phyloP scores from a whole-genome alignment of 2,888 invertebrate species.

The Physocephala rufipes region DNA sequence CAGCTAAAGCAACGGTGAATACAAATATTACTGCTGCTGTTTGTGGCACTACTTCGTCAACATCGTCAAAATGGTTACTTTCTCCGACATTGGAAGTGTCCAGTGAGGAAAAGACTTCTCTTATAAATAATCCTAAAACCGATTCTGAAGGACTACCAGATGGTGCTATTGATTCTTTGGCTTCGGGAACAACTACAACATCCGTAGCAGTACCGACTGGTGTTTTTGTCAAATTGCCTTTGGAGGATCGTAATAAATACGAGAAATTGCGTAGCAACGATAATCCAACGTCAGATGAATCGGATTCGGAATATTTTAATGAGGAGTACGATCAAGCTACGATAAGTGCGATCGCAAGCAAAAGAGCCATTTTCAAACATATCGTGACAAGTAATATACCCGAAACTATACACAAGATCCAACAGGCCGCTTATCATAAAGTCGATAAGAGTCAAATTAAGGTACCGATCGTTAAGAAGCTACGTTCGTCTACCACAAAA shows the following conservation, averaged over 20 bases:
- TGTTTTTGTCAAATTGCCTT: slow-evolving; percentile 71
- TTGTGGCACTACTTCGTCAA: slow-evolving; percentile 56
- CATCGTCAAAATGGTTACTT: slow-evolving; percentile 64
- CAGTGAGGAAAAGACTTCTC: slow-evolving; percentile 63
- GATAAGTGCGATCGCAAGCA: slow-evolving; percentile 49
- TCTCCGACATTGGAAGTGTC: slow-evolving; percentile 65
- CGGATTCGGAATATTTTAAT: slow-evolving; percentile 66
- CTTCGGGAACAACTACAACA: slow-evolving; percentile 47
- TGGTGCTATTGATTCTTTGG: slow-evolving; percentile 43
- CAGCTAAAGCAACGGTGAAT: slow-evolving; percentile 54
- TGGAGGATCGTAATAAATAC: slow-evolving; percentile 80
- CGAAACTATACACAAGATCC: slow-evolving; percentile 68
- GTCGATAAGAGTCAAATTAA: slow-evolving; percentile 66
- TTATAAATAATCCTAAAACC: slow-evolving; percentile 58
- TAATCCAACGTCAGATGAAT: slow-evolving; percentile 69
- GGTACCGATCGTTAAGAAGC: slow-evolving; percentile 66
- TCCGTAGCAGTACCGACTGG: slow-evolving; percentile 52
- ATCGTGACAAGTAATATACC: slow-evolving; percentile 68
- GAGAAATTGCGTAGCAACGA: slow-evolving; percentile 77
- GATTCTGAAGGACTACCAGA: slow-evolving; percentile 55
- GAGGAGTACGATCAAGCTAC: slow-evolving; percentile 51
- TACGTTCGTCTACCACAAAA: slow-evolving; percentile 65
- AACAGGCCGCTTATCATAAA: slow-evolving; percentile 68
- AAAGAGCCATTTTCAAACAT: slow-evolving; percentile 63
- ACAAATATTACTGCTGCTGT: slow-evolving; percentile 39